Percentiles rank a stretch among this genome's conserved stretches.
Conservation (phyloP, 2,888 invertebrate genomes). For the Macrophya annulata region DNA sequence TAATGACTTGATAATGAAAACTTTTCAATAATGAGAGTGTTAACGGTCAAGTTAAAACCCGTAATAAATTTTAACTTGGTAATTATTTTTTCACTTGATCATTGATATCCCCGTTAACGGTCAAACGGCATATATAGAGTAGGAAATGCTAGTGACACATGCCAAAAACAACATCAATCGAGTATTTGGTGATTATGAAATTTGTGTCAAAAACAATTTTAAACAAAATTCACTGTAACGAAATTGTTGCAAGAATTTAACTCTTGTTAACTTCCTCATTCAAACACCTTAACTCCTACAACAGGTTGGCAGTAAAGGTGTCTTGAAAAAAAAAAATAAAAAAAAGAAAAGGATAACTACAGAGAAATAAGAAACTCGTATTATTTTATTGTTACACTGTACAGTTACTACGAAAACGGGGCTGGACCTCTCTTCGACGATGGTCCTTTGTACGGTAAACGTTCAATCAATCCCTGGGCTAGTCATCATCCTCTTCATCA, state of each 20-base stretch:
- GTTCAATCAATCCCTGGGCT: conserved; percentile 69
- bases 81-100: not conserved
- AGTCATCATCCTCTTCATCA: conserved; percentile 69
- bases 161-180: conserved; percentile 21
- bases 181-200: not conserved
- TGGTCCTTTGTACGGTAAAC: conserved; percentile 72
- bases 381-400: not conserved
- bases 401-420: conserved; percentile 77
- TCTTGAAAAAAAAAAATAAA: too few relatives aligned
- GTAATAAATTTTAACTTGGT: too few relatives aligned
- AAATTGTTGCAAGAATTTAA: too few relatives aligned
- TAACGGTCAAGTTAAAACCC: too few relatives aligned
- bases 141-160: conserved; percentile 34
- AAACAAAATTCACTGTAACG: not conserved
- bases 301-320: not conserved
- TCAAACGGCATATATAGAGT: conserved; percentile 6
- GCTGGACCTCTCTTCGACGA: conserved; percentile 69
- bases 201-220: not conserved
- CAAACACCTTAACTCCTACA: not conserved
- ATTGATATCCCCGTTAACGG: not conserved
- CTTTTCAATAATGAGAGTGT: too few relatives aligned
- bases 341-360: too few relatives aligned
- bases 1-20: not conserved
- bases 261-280: not conserved
- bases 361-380: not conserved